Evolutionary conservation across 1,140 invertebrate species (phyloP), one percentile per base, ranked within the genome.

Genomic region (Drosophila grimshawi): DNA sequence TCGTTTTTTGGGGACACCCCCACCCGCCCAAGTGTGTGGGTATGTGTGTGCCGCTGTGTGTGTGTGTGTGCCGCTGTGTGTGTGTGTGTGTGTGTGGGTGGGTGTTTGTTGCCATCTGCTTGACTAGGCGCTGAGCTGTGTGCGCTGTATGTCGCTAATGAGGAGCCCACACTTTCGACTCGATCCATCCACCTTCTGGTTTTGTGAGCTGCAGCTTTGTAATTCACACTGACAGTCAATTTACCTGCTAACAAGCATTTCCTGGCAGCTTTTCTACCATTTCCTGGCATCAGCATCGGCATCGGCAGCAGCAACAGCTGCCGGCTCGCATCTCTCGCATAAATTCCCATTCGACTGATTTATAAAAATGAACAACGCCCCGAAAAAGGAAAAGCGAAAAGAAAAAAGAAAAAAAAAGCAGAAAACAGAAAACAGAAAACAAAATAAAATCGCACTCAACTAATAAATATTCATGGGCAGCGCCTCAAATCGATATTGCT

Each of bases 341-440:
- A 69, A 74, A 74, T 69, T 62, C 39, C 66, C 56, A 64, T 64
- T 69, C 69, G 72, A 53, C 63, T 80, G 81, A 85, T 85, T 85
- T 85, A 85, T 85, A 86, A 86, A 86, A 86, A 75, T 85, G 68
- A 81, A 75, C 77, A 80, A 86, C 81, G 81, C 81, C 81, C 81
- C 80, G 19, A 71, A 69, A 62, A 67, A 19, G 19, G 19, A 19
- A 19, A 19, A 19, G 19, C 19, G 19, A 19, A 19, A 19, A 19
- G 2, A 19, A 19, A 19, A 19, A 19, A 19, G 0, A 19, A 19
- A 19, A 19, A 19, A 19, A 19, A 19, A 19, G 1, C 19, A 19
- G 19, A 19, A 19, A 19, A 1, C 19, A 19, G 19, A 19, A 19
- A 0, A 19, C 19, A 19, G 19, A 19, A 19, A 19, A 19, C 19